Evolutionary conservation across 2,113 vertebrate genomes (phyloP).

Genomic region (Acinonyx jubatus): DNA sequence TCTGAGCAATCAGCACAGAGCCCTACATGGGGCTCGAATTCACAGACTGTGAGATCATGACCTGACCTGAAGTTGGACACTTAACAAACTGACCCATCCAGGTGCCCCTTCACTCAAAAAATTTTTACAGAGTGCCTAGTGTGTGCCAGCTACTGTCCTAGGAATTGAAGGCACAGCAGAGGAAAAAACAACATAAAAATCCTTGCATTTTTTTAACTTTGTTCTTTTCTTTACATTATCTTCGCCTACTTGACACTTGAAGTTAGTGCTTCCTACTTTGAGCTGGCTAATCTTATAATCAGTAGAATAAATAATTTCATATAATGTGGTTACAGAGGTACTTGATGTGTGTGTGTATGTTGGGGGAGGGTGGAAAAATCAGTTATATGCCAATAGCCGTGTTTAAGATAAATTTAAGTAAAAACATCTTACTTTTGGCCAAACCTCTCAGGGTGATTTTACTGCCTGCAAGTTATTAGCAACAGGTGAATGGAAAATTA

Average conservation of each 20-base stretch:
- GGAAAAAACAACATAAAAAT: not conserved
- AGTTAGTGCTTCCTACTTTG: not conserved
- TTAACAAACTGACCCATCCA: too few relatives aligned
- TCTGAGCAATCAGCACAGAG: too few relatives aligned
- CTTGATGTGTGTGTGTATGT: not conserved
- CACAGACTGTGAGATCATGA: too few relatives aligned
- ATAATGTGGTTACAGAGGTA: not conserved
- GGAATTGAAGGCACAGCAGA: not conserved
- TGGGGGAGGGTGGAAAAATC: not conserved
- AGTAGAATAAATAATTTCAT: not conserved
- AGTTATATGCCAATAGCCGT: not conserved
- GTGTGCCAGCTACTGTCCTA: not conserved
- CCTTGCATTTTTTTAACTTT: not conserved
- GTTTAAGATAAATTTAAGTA: slow-evolving; percentile 28
- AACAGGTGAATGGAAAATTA: slow-evolving; percentile 47
- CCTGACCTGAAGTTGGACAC: too few relatives aligned
- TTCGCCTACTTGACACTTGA: not conserved
- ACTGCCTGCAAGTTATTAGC: slow-evolving; percentile 21
- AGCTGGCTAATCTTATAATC: not conserved
- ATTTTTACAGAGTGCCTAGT: not conserved
- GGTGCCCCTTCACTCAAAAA: not conserved
- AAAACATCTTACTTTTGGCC: slow-evolving; percentile 11
- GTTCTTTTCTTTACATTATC: not conserved
- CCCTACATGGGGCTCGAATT: too few relatives aligned
- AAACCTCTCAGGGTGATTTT: slow-evolving; percentile 52